Percentiles rank a stretch among this genome's conserved stretches.
Evolutionary conservation across 37 sponge, comb jelly and placozoan genomes (phyloP).

Genomic region (Ephydatia muelleri): DNA sequence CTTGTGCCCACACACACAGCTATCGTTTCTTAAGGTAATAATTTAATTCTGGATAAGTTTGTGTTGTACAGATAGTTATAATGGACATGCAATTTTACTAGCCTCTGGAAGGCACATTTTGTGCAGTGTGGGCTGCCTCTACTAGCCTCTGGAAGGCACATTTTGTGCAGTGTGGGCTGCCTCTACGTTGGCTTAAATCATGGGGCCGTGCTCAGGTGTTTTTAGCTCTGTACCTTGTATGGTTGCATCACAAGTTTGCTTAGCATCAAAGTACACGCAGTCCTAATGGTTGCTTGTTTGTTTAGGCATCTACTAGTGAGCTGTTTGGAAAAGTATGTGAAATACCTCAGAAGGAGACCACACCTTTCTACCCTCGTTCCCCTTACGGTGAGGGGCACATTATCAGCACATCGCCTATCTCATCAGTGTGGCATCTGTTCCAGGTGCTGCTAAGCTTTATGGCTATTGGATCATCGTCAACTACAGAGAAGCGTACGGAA

Average conservation of each 20-base stretch:
- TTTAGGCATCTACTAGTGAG: constrained; percentile 91
- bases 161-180: background rate
- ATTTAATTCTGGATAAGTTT: too few species aligned
- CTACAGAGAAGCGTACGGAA: constrained; percentile 90
- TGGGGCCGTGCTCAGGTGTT: background rate
- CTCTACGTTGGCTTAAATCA: background rate
- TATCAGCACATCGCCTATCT: background rate
- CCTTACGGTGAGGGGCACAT: constrained; percentile 73
- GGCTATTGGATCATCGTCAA: constrained; percentile 92
- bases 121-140: background rate
- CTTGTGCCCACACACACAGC: too few species aligned
- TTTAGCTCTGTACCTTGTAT: background rate
- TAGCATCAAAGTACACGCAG: background rate
- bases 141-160: background rate
- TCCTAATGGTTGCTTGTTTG: background rate
- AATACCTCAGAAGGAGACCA: constrained; percentile 92
- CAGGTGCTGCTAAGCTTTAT: constrained; percentile 91
- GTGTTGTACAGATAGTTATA: too few species aligned
- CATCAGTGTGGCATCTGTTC: background rate
- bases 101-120: background rate
- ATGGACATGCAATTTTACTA: too few species aligned
- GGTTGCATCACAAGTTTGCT: background rate
- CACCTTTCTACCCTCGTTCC: constrained; percentile 94
- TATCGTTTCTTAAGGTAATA: too few species aligned
- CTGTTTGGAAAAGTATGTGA: constrained; percentile 93